Evolutionary conservation across 2,113 vertebrate species (phyloP), one percentile per base, ranked within the genome.

Genomic region (Promerops cafer): DNA sequence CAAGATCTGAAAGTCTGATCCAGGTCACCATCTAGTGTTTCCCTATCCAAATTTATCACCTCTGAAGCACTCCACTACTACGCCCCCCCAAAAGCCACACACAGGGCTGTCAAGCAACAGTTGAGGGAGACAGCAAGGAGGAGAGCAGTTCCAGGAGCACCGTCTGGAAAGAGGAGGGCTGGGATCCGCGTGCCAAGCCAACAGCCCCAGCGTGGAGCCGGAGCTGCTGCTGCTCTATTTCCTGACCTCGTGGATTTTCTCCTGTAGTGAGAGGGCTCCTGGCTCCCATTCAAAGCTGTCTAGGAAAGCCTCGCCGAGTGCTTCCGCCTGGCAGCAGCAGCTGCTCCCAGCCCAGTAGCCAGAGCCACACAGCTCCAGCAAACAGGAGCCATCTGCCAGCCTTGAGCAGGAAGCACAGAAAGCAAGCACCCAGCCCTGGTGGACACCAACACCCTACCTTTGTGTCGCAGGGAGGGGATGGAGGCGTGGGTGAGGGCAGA

Each of bases 271-370:
- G 84, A 95, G 87, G 95, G 85, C 90, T 96, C 75, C 90, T 97
- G 96, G 96, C 95, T 93, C 59, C 79, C 4, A 0, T 86, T 94
- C 96, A 96, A 79, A 96, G 90, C 94, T 96, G 87, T 97, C 94
- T 93, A 97, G 94, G 95, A 97, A 96, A 97, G 90, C 86, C 83
- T 91, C 4, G 0, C 82, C 1, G 33, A 95, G 63, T 39, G 63
- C 84, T 91, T 96, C 95, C 45, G 63, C 89, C 95, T 96, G 94
- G 94, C 95, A 97, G 94, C 66, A 60, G 84, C 90, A 77, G 93
- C 92, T 94, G 95, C 93, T 96, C 87, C 91, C 85, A 80, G 82
- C 68, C 68, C 68, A 24, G 79, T 19, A 88, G 93, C 88, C 30
- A 2, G 39, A 95, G 37, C 78, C 54, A 87, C 12, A 0, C 23